Base-by-base conservation (phyloP, 1,140 invertebrate species). In the Hesperophylax magnus region DNA sequence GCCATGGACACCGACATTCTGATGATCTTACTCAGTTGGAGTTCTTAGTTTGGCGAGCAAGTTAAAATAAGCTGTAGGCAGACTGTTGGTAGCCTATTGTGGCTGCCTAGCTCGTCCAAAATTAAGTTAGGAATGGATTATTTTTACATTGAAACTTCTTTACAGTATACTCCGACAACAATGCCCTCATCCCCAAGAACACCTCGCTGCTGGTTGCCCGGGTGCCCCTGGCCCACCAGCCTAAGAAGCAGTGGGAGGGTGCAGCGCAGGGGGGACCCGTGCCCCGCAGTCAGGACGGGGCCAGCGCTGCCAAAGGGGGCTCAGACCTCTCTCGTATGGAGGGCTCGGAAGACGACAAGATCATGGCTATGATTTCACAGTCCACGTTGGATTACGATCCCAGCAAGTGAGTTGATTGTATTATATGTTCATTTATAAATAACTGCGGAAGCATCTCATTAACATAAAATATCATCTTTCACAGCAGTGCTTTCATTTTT, bases 341-440 rank as follows among this genome's bases (percentile, higher is more conserved):
- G 91, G 96, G 95, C 63, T 95, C 95, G 34, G 98, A 99, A 91
- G 97, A 98, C 86, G 98, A 99, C 86, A 99, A 99, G 90, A 98
- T 99, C 85, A 94, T 95, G 87, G 97, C 97, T 81, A 98, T 99
- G 95, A 98, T 99, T 93, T 93, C 94, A 77, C 98, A 99, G 86
- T 98, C 97, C 54, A 98, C 97, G 65, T 94, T 95, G 86, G 98
- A 98, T 87, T 99, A 99, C 92, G 97, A 99, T 90, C 96, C 97
- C 78, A 96, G 96, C 88, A 98, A 97, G 97, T 98, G 93, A 93
- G 94, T 91, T 17, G 15, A 39, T 67, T 67, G 60, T 67, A 78
- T 20, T 17, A 39, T 39, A 7, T 39, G 34, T 8, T 39, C 7
- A 39, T 39, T 5, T 39, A 5, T 39, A 39, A 39, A 39, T 39